Conservation (phyloP, 2,113 vertebrate genomes). For the Lepidiolamprologus cunningtoni region DNA sequence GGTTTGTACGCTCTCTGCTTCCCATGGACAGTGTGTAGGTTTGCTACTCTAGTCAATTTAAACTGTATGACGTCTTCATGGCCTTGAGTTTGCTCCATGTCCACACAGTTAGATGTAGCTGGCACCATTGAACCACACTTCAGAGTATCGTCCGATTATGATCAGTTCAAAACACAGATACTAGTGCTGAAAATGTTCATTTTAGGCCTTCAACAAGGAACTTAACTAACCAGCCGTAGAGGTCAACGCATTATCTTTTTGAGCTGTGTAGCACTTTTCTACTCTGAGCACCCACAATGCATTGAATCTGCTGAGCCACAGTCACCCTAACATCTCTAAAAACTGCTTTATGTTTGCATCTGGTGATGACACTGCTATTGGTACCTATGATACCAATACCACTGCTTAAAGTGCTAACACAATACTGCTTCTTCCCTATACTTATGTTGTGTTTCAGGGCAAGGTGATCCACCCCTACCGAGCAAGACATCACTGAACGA, state of each 20-base stretch:
- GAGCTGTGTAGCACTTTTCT: neutral
- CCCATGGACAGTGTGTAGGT: neutral
- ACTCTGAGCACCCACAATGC: neutral
- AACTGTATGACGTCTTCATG: neutral
- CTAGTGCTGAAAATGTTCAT: neutral
- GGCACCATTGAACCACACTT: neutral
- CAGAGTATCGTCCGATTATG: accelerated
- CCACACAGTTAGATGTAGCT: neutral
- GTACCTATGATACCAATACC: neutral
- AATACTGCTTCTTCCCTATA: neutral
- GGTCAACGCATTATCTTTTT: neutral
- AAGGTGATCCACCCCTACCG: neutral
- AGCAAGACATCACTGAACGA: neutral
- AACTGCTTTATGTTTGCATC: neutral
- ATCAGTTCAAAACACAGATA: neutral
- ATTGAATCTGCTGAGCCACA: neutral
- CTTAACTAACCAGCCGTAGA: neutral
- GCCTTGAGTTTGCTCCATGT: neutral
- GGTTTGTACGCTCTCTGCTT: neutral
- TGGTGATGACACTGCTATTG: neutral
- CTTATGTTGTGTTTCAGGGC: neutral
- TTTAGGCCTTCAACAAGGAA: neutral
- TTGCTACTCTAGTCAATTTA: neutral
- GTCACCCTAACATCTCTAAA: neutral
- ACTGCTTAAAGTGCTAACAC: neutral